phyloP scores from a whole-genome alignment of 2,113 vertebrate genomes.

The Helogale parvula region DNA sequence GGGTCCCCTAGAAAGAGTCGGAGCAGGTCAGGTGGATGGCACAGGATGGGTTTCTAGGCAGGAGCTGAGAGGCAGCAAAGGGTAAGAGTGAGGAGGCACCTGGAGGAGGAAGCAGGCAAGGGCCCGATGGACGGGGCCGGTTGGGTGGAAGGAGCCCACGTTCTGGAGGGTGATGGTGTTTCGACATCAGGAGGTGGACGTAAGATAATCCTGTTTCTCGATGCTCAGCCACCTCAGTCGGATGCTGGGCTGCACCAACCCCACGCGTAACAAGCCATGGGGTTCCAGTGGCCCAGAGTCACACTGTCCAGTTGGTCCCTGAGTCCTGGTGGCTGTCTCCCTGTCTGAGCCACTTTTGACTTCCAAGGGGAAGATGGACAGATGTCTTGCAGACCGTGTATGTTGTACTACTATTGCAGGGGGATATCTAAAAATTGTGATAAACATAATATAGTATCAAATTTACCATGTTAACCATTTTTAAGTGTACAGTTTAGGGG shows the following conservation, averaged over 20 bases:
- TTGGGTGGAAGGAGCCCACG: not conserved
- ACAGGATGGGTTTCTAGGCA: not conserved
- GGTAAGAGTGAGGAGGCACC: not conserved
- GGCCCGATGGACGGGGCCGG: accelerated
- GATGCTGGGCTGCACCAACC: accelerated
- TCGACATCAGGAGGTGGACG: not conserved
- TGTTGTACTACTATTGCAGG: not conserved
- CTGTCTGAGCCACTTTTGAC: not conserved
- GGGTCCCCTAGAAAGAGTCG: not conserved
- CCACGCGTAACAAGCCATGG: not conserved
- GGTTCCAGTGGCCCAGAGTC: not conserved
- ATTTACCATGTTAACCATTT: not conserved
- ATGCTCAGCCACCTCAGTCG: accelerated
- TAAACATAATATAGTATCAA: not conserved
- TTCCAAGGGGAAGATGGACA: not conserved
- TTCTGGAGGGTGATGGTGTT: not conserved
- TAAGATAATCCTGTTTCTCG: not conserved
- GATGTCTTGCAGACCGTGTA: not conserved
- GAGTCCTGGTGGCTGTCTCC: not conserved
- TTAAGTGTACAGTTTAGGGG: not conserved
- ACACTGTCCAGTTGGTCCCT: not conserved
- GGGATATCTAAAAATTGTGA: not conserved
- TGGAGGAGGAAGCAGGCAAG: not conserved
- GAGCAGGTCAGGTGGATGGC: not conserved
- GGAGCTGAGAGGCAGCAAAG: not conserved